phyloP scores from a whole-genome alignment of 2,113 vertebrate species.

The Chionodraco myersi region DNA sequence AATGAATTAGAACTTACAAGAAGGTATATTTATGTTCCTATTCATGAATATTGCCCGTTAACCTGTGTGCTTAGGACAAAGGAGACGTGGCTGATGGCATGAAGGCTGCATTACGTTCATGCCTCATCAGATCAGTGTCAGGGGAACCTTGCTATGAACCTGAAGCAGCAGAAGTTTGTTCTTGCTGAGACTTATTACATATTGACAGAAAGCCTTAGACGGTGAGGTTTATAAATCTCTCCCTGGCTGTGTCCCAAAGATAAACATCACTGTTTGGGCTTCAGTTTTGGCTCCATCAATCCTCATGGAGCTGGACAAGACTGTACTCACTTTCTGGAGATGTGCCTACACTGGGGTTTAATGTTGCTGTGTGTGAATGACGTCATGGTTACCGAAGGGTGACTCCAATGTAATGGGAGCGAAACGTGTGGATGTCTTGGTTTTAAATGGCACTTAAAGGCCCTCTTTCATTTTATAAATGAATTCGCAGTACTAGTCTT shows the following conservation, averaged over 20 bases:
- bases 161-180: slow-evolving; percentile 16
- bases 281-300: slow-evolving; percentile 14
- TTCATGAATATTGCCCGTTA: too few relatives aligned
- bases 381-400: slow-evolving; percentile 40
- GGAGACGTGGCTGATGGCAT: too few relatives aligned
- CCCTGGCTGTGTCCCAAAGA: slow-evolving; percentile 25
- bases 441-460: slow-evolving; percentile 32
- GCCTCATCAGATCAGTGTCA: not conserved
- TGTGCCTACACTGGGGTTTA: slow-evolving; percentile 45
- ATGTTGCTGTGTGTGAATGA: slow-evolving; percentile 29
- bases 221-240: slow-evolving; percentile 7
- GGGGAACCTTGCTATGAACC: not conserved
- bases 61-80: too few relatives aligned
- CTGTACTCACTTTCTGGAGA: slow-evolving; percentile 50
- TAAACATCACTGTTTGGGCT: not conserved
- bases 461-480: slow-evolving; percentile 19
- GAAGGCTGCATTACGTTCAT: too few relatives aligned
- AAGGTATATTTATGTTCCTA: not conserved
- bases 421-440: slow-evolving; percentile 42
- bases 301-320: slow-evolving; percentile 37
- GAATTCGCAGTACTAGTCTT: not conserved
- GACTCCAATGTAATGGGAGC: slow-evolving; percentile 19
- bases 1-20: not conserved
- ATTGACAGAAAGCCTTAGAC: slow-evolving; percentile 18
- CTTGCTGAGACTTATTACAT: slow-evolving; percentile 3